Evolutionary conservation across 2,888 invertebrate species (phyloP).

Genomic region (Netelia inedita): DNA sequence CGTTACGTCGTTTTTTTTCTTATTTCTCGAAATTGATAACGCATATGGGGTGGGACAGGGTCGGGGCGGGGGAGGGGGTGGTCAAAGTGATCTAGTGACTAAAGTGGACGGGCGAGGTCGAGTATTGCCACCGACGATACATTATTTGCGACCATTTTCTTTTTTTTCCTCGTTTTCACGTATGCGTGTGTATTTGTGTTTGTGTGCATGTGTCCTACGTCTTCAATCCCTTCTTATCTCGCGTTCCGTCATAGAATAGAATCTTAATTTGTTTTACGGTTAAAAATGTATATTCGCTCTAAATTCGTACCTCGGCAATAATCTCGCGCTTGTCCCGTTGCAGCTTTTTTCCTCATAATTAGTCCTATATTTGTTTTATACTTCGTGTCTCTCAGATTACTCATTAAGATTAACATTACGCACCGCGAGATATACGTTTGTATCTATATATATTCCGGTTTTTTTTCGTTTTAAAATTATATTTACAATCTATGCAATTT

Average conservation of each 20-base stretch:
- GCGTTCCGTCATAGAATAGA: slow-evolving; percentile 25
- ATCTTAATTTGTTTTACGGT: slow-evolving; percentile 66
- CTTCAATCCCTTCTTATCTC: slow-evolving; percentile 51
- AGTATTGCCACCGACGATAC: slow-evolving; percentile 79
- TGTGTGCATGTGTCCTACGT: slow-evolving; percentile 60
- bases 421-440: slow-evolving; percentile 46
- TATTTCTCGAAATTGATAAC: slow-evolving; percentile 14
- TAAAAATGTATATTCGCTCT: slow-evolving; percentile 61
- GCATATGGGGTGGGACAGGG: slow-evolving; percentile 32
- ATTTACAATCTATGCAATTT: slow-evolving; percentile 69
- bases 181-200: slow-evolving; percentile 62
- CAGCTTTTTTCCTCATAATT: slow-evolving; percentile 62
- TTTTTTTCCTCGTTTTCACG: slow-evolving; percentile 50
- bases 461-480: slow-evolving; percentile 45
- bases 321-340: slow-evolving; percentile 67
- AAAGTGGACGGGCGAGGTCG: slow-evolving; percentile 81
- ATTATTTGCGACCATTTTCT: slow-evolving; percentile 74
- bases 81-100: slow-evolving; percentile 71
- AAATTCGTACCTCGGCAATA: slow-evolving; percentile 72
- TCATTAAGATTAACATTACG: slow-evolving; percentile 48
- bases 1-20: neutral
- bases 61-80: neutral
- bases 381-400: slow-evolving; percentile 52
- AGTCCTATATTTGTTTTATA: slow-evolving; percentile 57
- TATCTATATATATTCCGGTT: slow-evolving; percentile 47